Base-by-base conservation (phyloP, 2,888 invertebrate genomes). In the Troglohyphantes excavatus region DNA sequence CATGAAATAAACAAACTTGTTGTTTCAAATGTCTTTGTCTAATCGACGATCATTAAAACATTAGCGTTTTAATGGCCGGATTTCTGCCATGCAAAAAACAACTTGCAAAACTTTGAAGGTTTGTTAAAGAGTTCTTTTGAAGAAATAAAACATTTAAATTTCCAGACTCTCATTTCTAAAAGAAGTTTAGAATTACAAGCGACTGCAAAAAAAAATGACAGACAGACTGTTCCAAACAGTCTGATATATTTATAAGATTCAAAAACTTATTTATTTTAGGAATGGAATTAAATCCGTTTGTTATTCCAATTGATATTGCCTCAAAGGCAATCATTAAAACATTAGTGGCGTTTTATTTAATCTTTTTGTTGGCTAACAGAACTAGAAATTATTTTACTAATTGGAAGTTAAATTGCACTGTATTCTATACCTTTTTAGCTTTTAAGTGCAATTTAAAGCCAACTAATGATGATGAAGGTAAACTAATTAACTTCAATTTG, bases 391-490 rank as follows among this genome's bases (percentile, higher is more conserved):
- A 65, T 67, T 79, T 79, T 43, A 46, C 67, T 46, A 79, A 67
- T 53, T 67, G 43, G 46, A 79, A 13, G 27, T 68, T 68, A 79
- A 79, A 53, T 68, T 39, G 33, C 11, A 1, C 29, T 61, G 27
- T 65, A 43, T 78, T 6, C 19, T 67, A 79, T 67, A 79, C 27
- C n/a, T 68, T 67, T 46, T 21, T 19, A 17, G 19, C 65, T 78
- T 53, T 43, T 27, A 27, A 78, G 26, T 68, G 43, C 67, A 79
- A 53, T 68, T 79, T 67, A 68, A 67, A 68, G 53, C 53, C 29
- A 67, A 53, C 68, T 79, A 79, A 79, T 79, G 79, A 79, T 79
- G 79, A 79, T 67, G 67, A 46, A 79, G 79, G 67, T 46, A 79
- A 79, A 29, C 53, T 79, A 68, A 79, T 79, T 79, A 68, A 46